A percentile compares a stretch with the other conserved stretches of the same genome.
phyloP scores from a whole-genome alignment of 1,140 invertebrate genomes.

The Zaprionus taronus region DNA sequence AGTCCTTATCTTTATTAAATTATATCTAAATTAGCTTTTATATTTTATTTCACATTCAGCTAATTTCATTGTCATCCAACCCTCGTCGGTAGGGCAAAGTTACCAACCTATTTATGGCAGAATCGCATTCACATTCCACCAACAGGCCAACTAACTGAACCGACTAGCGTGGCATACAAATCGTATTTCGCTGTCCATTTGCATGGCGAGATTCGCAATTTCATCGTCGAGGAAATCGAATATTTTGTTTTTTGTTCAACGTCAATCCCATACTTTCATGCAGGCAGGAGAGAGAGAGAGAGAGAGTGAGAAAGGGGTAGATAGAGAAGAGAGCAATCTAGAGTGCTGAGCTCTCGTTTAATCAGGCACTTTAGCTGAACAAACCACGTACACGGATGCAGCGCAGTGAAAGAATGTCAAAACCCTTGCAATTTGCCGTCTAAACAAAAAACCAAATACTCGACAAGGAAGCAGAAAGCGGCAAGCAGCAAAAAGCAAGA shows the following conservation, averaged over 20 bases:
- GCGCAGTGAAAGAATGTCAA: slow-evolving; percentile 50
- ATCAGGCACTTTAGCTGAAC: slow-evolving; percentile 52
- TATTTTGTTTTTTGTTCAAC: slow-evolving; percentile 13
- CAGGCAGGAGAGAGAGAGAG: neutral
- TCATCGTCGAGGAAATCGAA: slow-evolving; percentile 31
- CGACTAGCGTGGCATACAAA: slow-evolving; percentile 38
- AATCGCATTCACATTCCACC: slow-evolving; percentile 53
- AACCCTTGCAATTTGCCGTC: slow-evolving; percentile 72
- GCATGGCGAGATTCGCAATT: slow-evolving; percentile 6
- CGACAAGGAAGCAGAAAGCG: slow-evolving; percentile 15
- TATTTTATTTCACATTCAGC: neutral
- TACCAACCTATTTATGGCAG: slow-evolving; percentile 39
- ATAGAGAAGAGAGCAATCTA: neutral
- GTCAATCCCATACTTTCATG: neutral
- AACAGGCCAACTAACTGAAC: slow-evolving; percentile 30
- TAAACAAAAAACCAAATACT: slow-evolving; percentile 63
- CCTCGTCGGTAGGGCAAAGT: neutral
- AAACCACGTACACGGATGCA: slow-evolving; percentile 47
- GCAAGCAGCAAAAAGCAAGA: neutral
- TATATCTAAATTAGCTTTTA: neutral
- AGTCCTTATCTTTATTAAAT: neutral
- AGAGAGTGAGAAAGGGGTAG: neutral
- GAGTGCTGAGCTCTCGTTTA: slow-evolving; percentile 21
- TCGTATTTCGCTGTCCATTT: slow-evolving; percentile 17
- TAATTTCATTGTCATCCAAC: neutral